Evolutionary conservation across 2,113 vertebrate genomes (phyloP).

Genomic region (Toxostoma redivivum): DNA sequence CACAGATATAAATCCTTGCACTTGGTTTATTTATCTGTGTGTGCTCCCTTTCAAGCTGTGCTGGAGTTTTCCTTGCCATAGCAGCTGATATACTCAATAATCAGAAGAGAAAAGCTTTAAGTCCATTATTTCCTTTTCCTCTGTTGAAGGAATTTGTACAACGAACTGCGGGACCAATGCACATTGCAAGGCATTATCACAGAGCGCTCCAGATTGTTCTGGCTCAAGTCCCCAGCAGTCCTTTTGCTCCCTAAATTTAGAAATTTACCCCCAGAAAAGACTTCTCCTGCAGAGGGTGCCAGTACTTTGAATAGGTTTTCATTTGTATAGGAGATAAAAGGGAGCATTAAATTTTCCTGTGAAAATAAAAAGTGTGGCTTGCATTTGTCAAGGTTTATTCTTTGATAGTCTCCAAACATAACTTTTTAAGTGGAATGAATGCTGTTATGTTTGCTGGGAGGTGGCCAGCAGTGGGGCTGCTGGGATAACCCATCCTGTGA

Average conservation of each 20-base stretch:
- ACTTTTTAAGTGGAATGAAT: not conserved
- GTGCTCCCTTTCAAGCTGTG: not conserved
- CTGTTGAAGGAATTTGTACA: not conserved
- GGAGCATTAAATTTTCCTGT: not conserved
- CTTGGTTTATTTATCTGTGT: rapidly evolving
- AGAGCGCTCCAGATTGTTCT: not conserved
- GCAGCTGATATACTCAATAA: not conserved
- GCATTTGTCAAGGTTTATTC: not conserved
- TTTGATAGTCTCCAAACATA: not conserved
- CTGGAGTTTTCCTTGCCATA: not conserved
- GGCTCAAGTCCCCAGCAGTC: not conserved
- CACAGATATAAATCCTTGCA: not conserved
- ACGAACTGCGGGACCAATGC: not conserved
- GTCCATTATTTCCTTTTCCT: not conserved
- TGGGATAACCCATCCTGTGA: not conserved
- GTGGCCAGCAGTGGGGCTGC: not conserved
- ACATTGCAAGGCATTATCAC: not conserved
- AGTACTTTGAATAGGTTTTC: not conserved
- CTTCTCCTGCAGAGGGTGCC: not conserved
- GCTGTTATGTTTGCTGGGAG: not conserved
- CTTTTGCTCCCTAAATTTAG: not conserved
- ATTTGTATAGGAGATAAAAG: not conserved
- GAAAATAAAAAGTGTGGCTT: not conserved
- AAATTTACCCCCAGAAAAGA: not conserved
- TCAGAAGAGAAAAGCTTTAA: not conserved